phyloP scores from a whole-genome alignment of 2,797 vertebrate species.

The Oreochromis grahami region DNA sequence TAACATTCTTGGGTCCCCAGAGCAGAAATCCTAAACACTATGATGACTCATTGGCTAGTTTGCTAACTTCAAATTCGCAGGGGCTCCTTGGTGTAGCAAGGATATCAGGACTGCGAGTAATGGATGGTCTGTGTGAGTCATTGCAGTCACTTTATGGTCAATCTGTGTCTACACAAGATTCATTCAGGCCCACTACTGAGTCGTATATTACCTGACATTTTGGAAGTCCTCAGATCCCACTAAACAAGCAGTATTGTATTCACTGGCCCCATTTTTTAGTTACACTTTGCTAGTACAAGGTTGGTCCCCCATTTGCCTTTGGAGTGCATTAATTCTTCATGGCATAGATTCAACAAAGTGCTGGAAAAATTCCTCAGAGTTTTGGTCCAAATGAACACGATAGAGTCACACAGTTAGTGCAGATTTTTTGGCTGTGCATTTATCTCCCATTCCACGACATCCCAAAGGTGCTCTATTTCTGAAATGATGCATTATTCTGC shows the following conservation, averaged over 20 bases:
- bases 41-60: neutral
- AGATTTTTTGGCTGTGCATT: neutral
- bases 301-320: neutral
- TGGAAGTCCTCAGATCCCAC: neutral
- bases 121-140: neutral
- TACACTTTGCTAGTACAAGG: neutral
- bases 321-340: neutral
- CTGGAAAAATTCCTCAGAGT: neutral
- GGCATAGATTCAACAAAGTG: neutral
- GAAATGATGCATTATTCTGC: neutral
- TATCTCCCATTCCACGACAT: neutral
- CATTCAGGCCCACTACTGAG: neutral
- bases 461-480: neutral
- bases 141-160: neutral
- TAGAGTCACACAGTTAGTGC: neutral
- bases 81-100: neutral
- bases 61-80: neutral
- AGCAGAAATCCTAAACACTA: neutral
- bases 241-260: neutral
- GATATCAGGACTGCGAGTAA: neutral
- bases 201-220: neutral
- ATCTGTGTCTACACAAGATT: neutral
- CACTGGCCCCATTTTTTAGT: neutral
- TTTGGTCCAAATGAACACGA: neutral
- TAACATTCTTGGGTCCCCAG: neutral